Percentiles rank a stretch among this genome's conserved stretches.
Conservation (phyloP, 1,140 invertebrate species). For the Leptonema lineaticorne region DNA sequence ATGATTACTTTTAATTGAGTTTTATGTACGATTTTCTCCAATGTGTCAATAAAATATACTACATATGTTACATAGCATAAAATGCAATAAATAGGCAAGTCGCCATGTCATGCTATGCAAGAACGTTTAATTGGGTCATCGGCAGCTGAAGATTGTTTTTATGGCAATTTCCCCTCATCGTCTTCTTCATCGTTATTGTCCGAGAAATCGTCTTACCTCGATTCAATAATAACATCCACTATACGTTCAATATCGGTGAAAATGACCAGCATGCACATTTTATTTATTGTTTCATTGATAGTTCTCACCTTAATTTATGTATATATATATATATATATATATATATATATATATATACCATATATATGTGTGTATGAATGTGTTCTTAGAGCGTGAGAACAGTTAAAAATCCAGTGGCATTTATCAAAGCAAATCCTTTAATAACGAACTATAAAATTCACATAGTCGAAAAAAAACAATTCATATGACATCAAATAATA, state of each 20-base stretch:
- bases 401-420: no score
- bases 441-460: no score
- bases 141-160: background rate
- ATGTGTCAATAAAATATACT: background rate
- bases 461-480: no score
- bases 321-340: background rate
- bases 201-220: constrained; percentile 19
- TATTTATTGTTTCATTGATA: background rate
- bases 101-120: background rate
- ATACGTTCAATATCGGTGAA: background rate
- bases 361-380: background rate
- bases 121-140: constrained; percentile 4
- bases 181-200: background rate
- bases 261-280: background rate
- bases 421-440: no score
- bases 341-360: background rate
- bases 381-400: no score
- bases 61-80: background rate
- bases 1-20: no score
- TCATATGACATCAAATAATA: no score
- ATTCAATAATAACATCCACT: constrained; percentile 6
- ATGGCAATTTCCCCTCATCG: constrained; percentile 11
- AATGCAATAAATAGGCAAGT: background rate
- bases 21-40: background rate
- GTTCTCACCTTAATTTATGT: background rate